Base-by-base conservation (phyloP, 2,888 invertebrate genomes). In the Nysson spinosus region DNA sequence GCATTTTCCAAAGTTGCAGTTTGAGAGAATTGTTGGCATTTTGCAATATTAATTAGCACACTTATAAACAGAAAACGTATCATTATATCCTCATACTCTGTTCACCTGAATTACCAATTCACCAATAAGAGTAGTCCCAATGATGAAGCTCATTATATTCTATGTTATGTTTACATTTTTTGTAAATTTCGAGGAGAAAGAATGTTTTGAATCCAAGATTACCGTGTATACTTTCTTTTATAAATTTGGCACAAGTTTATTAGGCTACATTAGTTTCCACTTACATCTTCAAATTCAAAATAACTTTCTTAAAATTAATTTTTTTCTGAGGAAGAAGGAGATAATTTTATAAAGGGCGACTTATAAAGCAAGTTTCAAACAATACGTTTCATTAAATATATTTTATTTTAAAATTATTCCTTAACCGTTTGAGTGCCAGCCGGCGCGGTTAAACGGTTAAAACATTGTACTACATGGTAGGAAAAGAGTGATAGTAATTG, bases 131-230 rank as follows among this genome's bases (percentile, higher is more conserved):
- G 40, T 14, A 34, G 19, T 3, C 14, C 30, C 24, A 12, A 7
- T 5, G 16, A 35, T 16, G 16, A 40, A 7, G 17, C n/a, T 37
- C 14, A 22, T 24, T 26, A 30, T 5, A 32, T 11, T 9, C 1
- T 42, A 17, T 72, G 57, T 74, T 72, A 19, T 75, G 60, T 75
- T 74, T 67, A 71, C 35, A 54, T 54, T 72, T 77, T 69, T 76
- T 39, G 4, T 24, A 35, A n/a, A 39, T 30, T 19, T 7, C n/a
- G 11, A 4, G 4, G 34, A 49, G 19, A 32, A 43, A 9, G 16
- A 47, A n/a, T 32, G 34, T 17, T 22, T n/a, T 30, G 7, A 40
- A 52, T 40, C 28, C 7, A 12, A 26, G 16, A 14, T 11, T 5
- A 9, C 4, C 12, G n/a, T 2, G 4, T 28, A 5, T 11, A 4